Conservation (phyloP, 2,888 invertebrate genomes). For the Drosophila kokeensis region DNA sequence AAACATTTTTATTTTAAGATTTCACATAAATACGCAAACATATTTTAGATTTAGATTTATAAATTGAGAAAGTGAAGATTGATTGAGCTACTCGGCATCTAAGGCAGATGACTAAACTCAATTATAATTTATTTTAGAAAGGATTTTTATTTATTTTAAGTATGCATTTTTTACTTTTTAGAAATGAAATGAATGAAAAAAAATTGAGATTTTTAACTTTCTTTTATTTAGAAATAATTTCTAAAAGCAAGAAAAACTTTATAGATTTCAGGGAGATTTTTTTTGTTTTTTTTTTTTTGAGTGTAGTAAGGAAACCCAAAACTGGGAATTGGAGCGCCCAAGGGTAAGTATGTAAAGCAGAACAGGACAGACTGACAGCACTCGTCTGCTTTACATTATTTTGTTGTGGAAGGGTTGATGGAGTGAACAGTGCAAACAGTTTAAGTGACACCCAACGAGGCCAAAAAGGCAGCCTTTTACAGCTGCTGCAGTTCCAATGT, state of each 20-base stretch:
- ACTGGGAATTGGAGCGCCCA: background rate
- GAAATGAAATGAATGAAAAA: background rate
- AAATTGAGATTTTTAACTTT: background rate
- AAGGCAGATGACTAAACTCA: background rate
- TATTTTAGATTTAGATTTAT: background rate
- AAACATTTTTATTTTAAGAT: background rate
- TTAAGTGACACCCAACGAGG: constrained; percentile 39
- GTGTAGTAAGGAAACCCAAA: background rate
- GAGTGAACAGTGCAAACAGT: constrained; percentile 36
- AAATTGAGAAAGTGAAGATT: background rate
- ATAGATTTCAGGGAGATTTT: rapidly evolving
- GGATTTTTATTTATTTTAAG: background rate
- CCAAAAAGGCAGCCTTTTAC: constrained; percentile 9
- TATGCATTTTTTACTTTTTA: background rate
- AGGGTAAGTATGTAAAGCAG: background rate
- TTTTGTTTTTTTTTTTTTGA: background rate
- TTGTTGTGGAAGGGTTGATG: background rate
- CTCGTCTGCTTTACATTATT: constrained; percentile 1
- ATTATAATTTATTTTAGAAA: background rate
- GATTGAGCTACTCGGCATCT: background rate
- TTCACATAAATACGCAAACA: background rate
- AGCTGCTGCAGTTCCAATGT: constrained; percentile 31
- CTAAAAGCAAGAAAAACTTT: background rate
- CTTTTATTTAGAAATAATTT: background rate
- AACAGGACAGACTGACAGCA: background rate